Evolutionary conservation across 2,113 vertebrate genomes (phyloP).

Genomic region (Coracopsis vasa): DNA sequence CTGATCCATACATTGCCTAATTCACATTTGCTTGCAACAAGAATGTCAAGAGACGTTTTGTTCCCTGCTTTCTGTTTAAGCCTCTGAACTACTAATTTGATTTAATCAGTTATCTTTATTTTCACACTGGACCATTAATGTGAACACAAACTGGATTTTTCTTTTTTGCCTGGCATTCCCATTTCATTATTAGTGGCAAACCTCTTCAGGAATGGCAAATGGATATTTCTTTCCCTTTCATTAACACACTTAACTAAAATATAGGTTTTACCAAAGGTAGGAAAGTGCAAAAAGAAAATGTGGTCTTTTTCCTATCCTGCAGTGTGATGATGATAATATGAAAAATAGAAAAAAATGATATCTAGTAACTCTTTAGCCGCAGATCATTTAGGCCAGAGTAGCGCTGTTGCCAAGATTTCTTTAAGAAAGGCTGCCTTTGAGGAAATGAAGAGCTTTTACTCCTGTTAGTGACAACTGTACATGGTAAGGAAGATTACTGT

Average conservation of each 20-base stretch:
- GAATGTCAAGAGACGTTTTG: fast-evolving
- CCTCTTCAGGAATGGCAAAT: not conserved
- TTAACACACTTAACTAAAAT: not conserved
- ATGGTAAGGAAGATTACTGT: not conserved
- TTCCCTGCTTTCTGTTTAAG: not conserved
- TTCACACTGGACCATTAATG: not conserved
- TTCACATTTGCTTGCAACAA: not conserved
- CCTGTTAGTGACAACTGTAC: not conserved
- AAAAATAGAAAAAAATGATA: not conserved
- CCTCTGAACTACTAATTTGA: not conserved
- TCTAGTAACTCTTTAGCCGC: not conserved
- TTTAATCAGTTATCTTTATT: not conserved
- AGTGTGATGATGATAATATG: not conserved
- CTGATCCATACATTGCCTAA: not conserved
- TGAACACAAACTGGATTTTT: not conserved
- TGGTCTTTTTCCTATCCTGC: not conserved
- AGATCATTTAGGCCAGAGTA: not conserved
- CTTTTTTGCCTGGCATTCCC: not conserved
- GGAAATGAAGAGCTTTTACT: not conserved
- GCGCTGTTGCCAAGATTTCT: not conserved
- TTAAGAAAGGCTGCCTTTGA: not conserved
- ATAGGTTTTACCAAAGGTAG: not conserved
- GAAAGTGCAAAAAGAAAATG: not conserved
- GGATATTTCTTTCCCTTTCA: not conserved
- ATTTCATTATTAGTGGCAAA: not conserved